phyloP scores from a whole-genome alignment of 2,797 vertebrate species.

The Atherinosoma microstoma region DNA sequence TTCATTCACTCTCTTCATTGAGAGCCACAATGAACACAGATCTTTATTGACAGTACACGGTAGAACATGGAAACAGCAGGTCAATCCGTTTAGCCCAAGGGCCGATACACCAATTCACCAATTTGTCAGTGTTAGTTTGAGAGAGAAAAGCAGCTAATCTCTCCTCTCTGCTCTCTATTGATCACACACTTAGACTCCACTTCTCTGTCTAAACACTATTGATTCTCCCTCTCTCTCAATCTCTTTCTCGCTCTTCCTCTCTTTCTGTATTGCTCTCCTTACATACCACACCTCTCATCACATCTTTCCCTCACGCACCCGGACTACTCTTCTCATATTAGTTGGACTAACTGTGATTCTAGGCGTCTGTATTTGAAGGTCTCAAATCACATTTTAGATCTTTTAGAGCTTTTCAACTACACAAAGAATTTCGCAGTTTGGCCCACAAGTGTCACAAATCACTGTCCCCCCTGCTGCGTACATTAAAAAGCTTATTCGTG shows the following conservation, averaged over 20 bases:
- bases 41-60: constrained; percentile 85
- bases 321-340: constrained; percentile 51
- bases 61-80: constrained; percentile 84
- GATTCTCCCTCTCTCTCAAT: constrained; percentile 85
- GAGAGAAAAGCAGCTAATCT: constrained; percentile 87
- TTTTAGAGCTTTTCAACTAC: constrained; percentile 30
- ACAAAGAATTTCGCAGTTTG: constrained; percentile 42
- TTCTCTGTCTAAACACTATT: constrained; percentile 92
- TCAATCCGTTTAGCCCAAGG: constrained; percentile 86
- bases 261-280: constrained; percentile 54
- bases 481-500: constrained; percentile 53
- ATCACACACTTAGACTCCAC: constrained; percentile 90
- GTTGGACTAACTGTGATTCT: constrained; percentile 39
- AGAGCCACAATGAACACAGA: constrained; percentile 79
- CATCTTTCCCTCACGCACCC: constrained; percentile 51
- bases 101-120: constrained; percentile 86
- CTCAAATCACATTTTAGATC: constrained; percentile 31
- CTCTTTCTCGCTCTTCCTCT: constrained; percentile 71
- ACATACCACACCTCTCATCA: constrained; percentile 70
- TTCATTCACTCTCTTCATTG: constrained; percentile 75
- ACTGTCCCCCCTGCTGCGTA: constrained; percentile 71
- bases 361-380: constrained; percentile 23
- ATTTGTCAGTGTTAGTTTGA: constrained; percentile 87
- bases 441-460: constrained; percentile 75
- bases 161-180: constrained; percentile 88